phyloP scores from a whole-genome alignment of 2,888 invertebrate genomes.

The Hyalella azteca region DNA sequence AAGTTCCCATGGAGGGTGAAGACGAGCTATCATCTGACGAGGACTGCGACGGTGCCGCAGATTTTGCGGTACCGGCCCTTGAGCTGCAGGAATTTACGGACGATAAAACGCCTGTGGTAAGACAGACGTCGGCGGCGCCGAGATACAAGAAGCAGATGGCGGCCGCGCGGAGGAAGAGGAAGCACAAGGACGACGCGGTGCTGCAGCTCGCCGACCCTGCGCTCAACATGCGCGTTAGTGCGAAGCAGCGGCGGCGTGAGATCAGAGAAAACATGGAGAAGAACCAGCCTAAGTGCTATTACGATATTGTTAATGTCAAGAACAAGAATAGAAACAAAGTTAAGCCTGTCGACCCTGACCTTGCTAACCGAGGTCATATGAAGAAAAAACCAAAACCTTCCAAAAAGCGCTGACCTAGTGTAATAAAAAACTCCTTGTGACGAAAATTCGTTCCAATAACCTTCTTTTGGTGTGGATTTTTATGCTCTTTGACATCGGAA shows the following conservation, averaged over 20 bases:
- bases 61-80: background rate
- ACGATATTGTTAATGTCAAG: slow-evolving; percentile 86
- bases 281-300: slow-evolving; percentile 73
- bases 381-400: slow-evolving; percentile 37
- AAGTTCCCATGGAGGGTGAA: slow-evolving; percentile 6
- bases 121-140: slow-evolving; percentile 3
- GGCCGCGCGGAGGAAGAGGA: background rate
- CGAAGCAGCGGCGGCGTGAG: slow-evolving; percentile 76
- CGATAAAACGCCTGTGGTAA: background rate
- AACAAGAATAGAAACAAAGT: slow-evolving; percentile 64
- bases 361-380: slow-evolving; percentile 34
- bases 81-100: slow-evolving; percentile 4
- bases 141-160: slow-evolving; percentile 34
- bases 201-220: background rate
- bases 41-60: slow-evolving; percentile 18
- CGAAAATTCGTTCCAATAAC: too few species aligned
- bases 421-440: too few species aligned
- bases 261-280: slow-evolving; percentile 78
- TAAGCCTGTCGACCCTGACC: slow-evolving; percentile 16
- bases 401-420: background rate
- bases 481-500: too few species aligned
- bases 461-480: too few species aligned
- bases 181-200: slow-evolving; percentile 12
- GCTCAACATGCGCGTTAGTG: slow-evolving; percentile 65
- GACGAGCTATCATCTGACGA: slow-evolving; percentile 16